phyloP scores from a whole-genome alignment of 2,888 invertebrate species.

The Caenorhabditis angaria region DNA sequence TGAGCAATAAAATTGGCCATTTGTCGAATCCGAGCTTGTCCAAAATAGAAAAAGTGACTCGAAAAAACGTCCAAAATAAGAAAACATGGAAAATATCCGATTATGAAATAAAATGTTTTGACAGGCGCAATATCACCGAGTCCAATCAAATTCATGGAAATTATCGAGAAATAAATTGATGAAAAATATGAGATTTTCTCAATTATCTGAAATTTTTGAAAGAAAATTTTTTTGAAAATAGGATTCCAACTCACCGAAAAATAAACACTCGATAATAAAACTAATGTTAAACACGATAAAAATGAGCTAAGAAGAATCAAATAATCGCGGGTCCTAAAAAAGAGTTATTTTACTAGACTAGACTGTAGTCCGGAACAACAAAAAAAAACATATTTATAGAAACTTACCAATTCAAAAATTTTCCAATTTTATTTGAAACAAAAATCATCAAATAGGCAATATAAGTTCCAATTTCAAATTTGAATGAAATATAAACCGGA shows the following conservation, averaged over 20 bases:
- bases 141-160: conserved; percentile 28
- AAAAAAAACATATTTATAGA: no score
- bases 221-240: not conserved
- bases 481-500: conserved; percentile 36
- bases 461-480: conserved; percentile 10
- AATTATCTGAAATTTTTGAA: not conserved
- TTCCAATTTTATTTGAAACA: not conserved
- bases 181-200: conserved; percentile 15
- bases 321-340: conserved; percentile 12
- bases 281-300: conserved; percentile 12
- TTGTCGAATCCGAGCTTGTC: conserved; percentile 21
- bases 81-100: conserved; percentile 15
- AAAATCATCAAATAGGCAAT: not conserved
- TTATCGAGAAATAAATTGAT: conserved; percentile 31
- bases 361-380: no score
- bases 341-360: not conserved
- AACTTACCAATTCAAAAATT: not conserved
- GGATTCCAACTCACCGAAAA: conserved; percentile 13
- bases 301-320: conserved; percentile 19
- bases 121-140: conserved; percentile 31
- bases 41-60: conserved; percentile 30
- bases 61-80: conserved; percentile 30
- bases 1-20: conserved; percentile 17
- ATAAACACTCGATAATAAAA: conserved; percentile 17
- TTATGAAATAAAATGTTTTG: conserved; percentile 12